Evolutionary conservation across 2,113 vertebrate species (phyloP).

Genomic region (Sinocyclocheilus rhinocerous): DNA sequence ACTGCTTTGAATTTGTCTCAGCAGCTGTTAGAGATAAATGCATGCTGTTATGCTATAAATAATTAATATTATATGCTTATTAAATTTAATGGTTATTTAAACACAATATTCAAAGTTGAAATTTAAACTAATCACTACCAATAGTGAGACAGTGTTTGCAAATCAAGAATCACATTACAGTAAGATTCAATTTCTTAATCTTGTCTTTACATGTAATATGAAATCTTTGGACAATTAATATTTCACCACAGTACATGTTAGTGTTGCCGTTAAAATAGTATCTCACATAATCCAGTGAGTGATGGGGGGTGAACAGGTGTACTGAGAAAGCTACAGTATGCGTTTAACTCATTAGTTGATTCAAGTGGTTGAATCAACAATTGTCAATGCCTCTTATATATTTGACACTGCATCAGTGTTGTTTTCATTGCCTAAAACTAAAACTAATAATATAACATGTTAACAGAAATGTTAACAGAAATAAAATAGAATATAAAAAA

Average conservation of each 20-base stretch:
- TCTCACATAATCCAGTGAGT: slow-evolving; percentile 13
- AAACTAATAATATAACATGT: too few species aligned
- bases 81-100: neutral
- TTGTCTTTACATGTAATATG: neutral
- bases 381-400: neutral
- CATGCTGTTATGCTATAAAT: neutral
- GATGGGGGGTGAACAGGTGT: slow-evolving; percentile 46
- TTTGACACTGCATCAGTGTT: too few species aligned
- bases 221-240: neutral
- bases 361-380: neutral
- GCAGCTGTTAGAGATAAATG: neutral
- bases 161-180: neutral
- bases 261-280: slow-evolving; percentile 8
- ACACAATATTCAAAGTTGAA: neutral
- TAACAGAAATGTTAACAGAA: too few species aligned
- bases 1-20: slow-evolving; percentile 12
- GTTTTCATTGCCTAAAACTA: too few species aligned
- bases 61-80: neutral
- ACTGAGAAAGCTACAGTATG: neutral
- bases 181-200: neutral
- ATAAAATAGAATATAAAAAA: too few species aligned
- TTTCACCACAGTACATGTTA: neutral
- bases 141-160: neutral
- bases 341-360: neutral
- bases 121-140: neutral